phyloP scores from a whole-genome alignment of 1,140 invertebrate genomes.

The Brachionus paranguensis region DNA sequence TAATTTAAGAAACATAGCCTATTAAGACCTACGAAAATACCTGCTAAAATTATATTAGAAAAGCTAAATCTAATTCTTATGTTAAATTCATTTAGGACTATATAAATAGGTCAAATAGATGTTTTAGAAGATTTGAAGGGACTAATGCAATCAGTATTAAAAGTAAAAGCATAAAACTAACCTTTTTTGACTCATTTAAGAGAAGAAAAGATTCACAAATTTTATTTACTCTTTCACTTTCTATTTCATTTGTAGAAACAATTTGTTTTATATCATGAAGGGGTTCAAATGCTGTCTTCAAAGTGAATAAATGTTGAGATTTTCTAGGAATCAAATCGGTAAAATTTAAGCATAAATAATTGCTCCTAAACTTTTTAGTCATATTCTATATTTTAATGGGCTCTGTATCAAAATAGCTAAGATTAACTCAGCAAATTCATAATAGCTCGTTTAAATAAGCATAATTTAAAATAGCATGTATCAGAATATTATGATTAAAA shows the following conservation, averaged over 20 bases:
- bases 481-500: too few species aligned
- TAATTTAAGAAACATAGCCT: neutral
- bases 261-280: too few species aligned
- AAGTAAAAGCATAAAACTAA: neutral
- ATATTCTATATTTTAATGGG: too few species aligned
- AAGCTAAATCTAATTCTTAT: neutral
- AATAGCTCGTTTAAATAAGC: too few species aligned
- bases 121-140: neutral
- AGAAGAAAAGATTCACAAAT: too few species aligned
- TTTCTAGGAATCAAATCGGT: neutral
- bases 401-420: too few species aligned
- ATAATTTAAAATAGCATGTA: too few species aligned
- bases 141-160: constrained; percentile 7
- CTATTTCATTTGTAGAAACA: too few species aligned
- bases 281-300: neutral
- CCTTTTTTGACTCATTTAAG: neutral
- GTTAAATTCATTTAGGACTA: neutral
- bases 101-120: neutral
- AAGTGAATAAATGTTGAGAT: neutral
- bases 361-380: neutral
- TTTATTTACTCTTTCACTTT: too few species aligned
- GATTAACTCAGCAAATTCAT: too few species aligned
- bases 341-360: neutral
- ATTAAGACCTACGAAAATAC: neutral
- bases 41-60: neutral